phyloP scores from a whole-genome alignment of 2,888 invertebrate genomes.

The Brenthis ino region DNA sequence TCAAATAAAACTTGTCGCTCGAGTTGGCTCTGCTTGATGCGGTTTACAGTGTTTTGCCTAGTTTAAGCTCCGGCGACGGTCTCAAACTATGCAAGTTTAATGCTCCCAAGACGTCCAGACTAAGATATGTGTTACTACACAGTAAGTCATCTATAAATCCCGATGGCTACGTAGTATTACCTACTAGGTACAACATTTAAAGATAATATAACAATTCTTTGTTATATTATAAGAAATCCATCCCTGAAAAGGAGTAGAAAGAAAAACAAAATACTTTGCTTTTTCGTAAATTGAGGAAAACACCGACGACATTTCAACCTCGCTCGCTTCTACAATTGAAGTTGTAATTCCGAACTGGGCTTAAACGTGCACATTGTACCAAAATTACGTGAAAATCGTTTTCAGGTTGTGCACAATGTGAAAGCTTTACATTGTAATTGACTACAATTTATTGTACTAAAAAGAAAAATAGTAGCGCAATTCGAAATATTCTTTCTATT shows the following conservation, averaged over 20 bases:
- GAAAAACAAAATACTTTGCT: constrained; percentile 63
- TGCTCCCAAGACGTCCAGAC: constrained; percentile 51
- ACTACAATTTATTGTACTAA: constrained; percentile 18
- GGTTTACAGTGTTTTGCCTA: constrained; percentile 44
- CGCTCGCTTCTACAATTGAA: constrained; percentile 25
- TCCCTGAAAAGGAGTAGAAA: constrained; percentile 48
- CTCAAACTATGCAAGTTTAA: constrained; percentile 34
- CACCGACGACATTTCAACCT: constrained; percentile 59
- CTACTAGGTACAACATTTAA: too few relatives aligned
- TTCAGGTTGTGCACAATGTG: constrained; percentile 14
- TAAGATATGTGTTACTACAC: not conserved
- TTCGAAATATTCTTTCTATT: too few relatives aligned
- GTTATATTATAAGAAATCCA: constrained; percentile 39
- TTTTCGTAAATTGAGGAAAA: constrained; percentile 61
- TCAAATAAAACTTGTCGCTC: constrained; percentile 44
- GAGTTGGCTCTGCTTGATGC: constrained; percentile 44
- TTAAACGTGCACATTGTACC: constrained; percentile 16
- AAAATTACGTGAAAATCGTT: constrained; percentile 23
- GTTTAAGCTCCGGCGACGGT: constrained; percentile 22
- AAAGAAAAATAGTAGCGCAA: constrained; percentile 7
- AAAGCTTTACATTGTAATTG: constrained; percentile 15
- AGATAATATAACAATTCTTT: too few relatives aligned
- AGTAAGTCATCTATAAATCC: constrained; percentile 2
- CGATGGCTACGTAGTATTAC: not conserved
- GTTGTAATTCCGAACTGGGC: constrained; percentile 24